These are phyloP conservation scores for Columba janthina DNA, from an alignment of 2,113 vertebrate genomes.

Conservation along the genomic window DNA sequence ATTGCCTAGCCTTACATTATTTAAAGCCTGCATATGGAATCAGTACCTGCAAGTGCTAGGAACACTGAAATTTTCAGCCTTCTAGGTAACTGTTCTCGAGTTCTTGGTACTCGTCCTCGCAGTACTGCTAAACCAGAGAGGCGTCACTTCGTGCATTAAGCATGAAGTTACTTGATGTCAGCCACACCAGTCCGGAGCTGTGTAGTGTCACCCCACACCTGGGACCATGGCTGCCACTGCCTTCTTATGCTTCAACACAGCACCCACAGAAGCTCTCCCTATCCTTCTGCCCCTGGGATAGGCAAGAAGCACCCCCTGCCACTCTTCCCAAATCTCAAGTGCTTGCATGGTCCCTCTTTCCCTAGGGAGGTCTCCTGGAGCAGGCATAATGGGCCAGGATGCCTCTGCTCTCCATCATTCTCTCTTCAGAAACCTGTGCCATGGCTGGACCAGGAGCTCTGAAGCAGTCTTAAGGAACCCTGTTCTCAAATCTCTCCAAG, in stretches of 20 bases:
- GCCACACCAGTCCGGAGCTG: not conserved
- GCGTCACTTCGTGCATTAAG: rapidly evolving
- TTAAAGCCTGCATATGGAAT: not conserved
- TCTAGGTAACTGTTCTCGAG: not conserved
- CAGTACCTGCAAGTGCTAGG: not conserved
- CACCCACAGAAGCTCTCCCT: not conserved
- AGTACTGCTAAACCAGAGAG: not conserved
- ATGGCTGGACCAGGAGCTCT: not conserved
- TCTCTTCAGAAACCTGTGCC: not conserved
- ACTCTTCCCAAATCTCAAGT: not conserved
- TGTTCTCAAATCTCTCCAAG: not conserved
- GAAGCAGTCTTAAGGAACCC: not conserved
- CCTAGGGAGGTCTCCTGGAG: not conserved
- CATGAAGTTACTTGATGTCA: not conserved
- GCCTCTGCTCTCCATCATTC: not conserved
- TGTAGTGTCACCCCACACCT: not conserved
- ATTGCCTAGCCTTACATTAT: not conserved
- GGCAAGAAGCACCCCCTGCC: not conserved
- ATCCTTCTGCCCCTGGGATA: not conserved
- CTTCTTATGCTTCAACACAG: not conserved
- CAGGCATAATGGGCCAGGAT: rapidly evolving
- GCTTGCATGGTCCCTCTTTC: rapidly evolving
- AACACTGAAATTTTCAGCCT: not conserved
- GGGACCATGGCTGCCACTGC: not conserved
- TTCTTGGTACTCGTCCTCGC: not conserved